Evolutionary conservation across 2,113 vertebrate species (phyloP).

Genomic region (Capricornis sumatraensis): DNA sequence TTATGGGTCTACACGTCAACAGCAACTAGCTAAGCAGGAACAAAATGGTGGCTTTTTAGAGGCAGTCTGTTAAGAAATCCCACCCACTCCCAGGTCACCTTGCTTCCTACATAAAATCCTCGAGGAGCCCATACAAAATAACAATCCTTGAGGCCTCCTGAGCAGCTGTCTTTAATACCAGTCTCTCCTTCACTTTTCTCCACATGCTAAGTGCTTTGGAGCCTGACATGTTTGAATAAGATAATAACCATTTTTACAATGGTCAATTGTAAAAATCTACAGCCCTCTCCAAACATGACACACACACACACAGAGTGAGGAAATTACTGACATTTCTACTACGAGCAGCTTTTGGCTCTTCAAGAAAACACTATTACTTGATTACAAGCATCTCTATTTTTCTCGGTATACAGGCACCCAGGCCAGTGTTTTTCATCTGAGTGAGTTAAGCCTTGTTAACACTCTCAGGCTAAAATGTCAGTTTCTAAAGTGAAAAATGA

Average conservation of each 20-base stretch:
- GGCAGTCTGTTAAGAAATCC: neutral
- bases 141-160: neutral
- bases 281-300: neutral
- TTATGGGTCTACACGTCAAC: neutral
- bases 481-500: neutral
- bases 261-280: neutral
- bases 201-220: neutral
- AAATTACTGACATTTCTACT: neutral
- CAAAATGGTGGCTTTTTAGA: neutral
- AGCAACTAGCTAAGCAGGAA: neutral
- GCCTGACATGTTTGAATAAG: neutral
- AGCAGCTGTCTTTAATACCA: neutral
- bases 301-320: neutral
- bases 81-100: neutral
- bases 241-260: neutral
- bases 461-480: neutral
- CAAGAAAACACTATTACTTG: neutral
- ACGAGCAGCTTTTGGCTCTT: neutral
- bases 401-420: neutral
- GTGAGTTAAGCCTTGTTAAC: neutral
- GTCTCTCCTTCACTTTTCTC: neutral
- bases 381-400: neutral
- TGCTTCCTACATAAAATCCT: neutral
- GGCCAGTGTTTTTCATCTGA: neutral
- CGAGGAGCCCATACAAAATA: neutral